A percentile compares a stretch with the other conserved stretches of the same genome.
Evolutionary conservation across 2,113 vertebrate species (phyloP).

Genomic region (Glareola pratincola): DNA sequence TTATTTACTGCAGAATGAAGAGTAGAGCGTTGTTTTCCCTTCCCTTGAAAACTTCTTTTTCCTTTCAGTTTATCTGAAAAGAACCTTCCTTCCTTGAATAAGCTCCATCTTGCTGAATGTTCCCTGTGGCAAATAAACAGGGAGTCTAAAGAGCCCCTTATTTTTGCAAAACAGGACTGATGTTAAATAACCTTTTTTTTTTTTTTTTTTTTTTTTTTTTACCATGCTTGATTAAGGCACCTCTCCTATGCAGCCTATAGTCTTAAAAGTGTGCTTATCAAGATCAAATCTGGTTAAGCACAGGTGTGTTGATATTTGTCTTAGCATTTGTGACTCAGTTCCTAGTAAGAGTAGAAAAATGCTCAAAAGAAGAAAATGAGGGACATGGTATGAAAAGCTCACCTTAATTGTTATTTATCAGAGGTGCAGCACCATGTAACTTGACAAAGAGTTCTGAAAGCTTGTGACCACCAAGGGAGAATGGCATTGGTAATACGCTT

Average conservation of each 20-base stretch:
- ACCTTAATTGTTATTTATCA: background rate
- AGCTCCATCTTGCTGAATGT: background rate
- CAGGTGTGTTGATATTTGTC: background rate
- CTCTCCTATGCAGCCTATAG: background rate
- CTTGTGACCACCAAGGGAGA: background rate
- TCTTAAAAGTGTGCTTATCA: background rate
- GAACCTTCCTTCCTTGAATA: background rate
- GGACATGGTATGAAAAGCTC: background rate
- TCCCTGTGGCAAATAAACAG: accelerated
- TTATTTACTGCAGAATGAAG: background rate
- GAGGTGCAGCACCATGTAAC: background rate
- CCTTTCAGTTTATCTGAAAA: background rate
- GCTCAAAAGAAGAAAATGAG: background rate
- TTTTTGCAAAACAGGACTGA: background rate
- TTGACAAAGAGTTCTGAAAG: background rate
- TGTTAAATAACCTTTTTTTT: background rate
- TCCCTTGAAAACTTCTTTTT: background rate
- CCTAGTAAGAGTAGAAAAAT: background rate
- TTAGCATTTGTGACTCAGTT: background rate
- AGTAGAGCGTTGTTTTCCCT: background rate
- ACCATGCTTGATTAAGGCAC: background rate
- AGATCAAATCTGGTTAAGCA: background rate
- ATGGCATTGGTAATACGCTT: background rate
- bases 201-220: background rate
- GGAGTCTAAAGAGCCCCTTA: background rate